Evolutionary conservation across 2,113 vertebrate species (phyloP).

Genomic region (Oncorhynchus keta): DNA sequence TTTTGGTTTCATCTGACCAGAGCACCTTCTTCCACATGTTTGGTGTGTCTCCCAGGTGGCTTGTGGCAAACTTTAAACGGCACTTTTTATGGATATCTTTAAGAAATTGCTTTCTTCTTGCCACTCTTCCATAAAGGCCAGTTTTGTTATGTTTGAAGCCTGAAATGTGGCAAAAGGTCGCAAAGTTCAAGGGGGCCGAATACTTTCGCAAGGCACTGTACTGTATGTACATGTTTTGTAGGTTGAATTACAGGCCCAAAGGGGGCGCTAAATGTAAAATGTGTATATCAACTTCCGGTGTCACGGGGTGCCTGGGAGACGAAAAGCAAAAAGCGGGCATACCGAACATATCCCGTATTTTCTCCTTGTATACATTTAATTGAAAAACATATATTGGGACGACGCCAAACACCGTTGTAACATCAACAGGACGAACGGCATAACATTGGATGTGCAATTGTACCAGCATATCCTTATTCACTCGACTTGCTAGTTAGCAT

Average conservation of each 20-base stretch:
- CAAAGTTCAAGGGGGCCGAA: too few relatives aligned
- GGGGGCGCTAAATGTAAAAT: not conserved
- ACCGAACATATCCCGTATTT: slow-evolving; percentile 50
- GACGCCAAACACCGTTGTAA: not conserved
- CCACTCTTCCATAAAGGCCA: too few relatives aligned
- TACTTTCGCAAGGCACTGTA: too few relatives aligned
- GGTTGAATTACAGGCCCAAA: not conserved
- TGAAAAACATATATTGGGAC: slow-evolving; percentile 16
- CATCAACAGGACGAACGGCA: not conserved
- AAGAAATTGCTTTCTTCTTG: too few relatives aligned
- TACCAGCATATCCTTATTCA: slow-evolving; percentile 43
- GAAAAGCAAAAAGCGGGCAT: slow-evolving; percentile 65
- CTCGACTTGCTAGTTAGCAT: slow-evolving; percentile 33
- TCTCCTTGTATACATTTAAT: slow-evolving; percentile 9
- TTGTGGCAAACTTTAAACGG: too few relatives aligned
- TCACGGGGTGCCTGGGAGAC: slow-evolving; percentile 60
- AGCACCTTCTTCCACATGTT: too few relatives aligned
- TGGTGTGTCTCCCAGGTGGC: too few relatives aligned
- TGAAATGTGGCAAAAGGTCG: too few relatives aligned
- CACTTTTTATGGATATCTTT: too few relatives aligned
- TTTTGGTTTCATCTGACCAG: too few relatives aligned
- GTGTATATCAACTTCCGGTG: slow-evolving; percentile 66
- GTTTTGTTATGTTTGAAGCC: too few relatives aligned
- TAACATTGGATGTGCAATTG: not conserved
- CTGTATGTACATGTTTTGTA: not conserved